These are phyloP conservation scores for Galeopsomyia nigrocyanea DNA, from an alignment of 2,888 invertebrate species.

Conservation along the genomic window DNA sequence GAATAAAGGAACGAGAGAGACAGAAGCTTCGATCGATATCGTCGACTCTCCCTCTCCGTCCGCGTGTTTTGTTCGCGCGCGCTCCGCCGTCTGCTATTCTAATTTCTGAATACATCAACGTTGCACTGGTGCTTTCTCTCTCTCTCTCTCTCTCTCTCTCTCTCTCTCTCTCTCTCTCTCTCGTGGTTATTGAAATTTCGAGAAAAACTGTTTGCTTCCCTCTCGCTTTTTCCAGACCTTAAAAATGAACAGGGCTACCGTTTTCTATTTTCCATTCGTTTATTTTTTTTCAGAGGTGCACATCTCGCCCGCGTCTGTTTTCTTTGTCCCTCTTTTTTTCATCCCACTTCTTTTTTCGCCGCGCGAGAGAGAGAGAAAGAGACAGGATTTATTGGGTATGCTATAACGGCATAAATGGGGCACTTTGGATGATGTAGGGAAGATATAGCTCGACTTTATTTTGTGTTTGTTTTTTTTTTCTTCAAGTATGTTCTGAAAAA, in stretches of 20 bases:
- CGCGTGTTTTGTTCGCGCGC: slow-evolving; percentile 17
- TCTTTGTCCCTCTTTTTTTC: neutral
- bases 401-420: neutral
- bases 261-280: slow-evolving; percentile 3
- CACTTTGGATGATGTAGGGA: slow-evolving; percentile 13
- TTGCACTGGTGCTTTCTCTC: neutral
- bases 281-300: too few relatives aligned
- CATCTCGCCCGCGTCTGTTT: neutral
- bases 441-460: neutral
- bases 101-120: slow-evolving; percentile 48
- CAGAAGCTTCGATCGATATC: slow-evolving; percentile 30
- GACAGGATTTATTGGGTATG: neutral
- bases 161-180: neutral
- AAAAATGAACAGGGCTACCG: slow-evolving; percentile 30
- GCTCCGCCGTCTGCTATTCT: slow-evolving; percentile 45
- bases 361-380: neutral
- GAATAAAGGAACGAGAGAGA: slow-evolving; percentile 34
- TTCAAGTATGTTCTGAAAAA: too few relatives aligned
- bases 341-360: too few relatives aligned
- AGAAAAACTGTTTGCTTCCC: slow-evolving; percentile 29
- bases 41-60: slow-evolving; percentile 1
- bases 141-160: neutral
- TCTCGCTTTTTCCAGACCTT: neutral
- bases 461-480: too few relatives aligned
- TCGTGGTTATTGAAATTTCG: slow-evolving; percentile 43